phyloP scores from a whole-genome alignment of 1,140 invertebrate genomes.

The Melipona quadrifasciata region DNA sequence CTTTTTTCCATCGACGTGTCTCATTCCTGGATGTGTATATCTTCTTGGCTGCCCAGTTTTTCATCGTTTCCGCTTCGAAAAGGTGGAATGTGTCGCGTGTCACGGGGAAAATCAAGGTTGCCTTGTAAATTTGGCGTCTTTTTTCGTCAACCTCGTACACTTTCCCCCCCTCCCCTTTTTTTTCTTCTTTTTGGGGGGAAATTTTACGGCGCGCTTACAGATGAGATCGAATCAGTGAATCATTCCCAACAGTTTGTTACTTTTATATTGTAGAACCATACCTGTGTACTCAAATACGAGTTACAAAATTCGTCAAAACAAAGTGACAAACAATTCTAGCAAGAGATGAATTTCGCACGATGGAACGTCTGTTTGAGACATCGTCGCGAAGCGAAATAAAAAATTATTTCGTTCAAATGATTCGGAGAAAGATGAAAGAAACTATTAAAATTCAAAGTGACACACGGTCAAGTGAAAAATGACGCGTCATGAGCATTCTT shows the following conservation, averaged over 20 bases:
- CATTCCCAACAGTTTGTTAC: not conserved
- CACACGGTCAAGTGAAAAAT: too few species aligned
- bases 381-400: too few species aligned
- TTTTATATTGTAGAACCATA: too few species aligned
- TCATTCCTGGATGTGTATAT: not conserved
- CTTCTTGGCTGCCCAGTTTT: not conserved
- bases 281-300: too few species aligned
- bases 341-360: too few species aligned
- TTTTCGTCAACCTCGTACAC: not conserved
- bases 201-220: not conserved
- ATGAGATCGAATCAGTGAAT: not conserved
- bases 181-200: not conserved
- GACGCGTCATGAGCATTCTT: too few species aligned
- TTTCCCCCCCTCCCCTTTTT: not conserved
- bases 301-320: too few species aligned
- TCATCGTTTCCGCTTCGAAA: slow-evolving; percentile 12
- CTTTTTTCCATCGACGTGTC: not conserved
- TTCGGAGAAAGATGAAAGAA: too few species aligned
- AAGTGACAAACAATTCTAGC: too few species aligned
- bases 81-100: slow-evolving; percentile 30
- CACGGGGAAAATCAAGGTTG: not conserved
- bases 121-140: slow-evolving; percentile 12
- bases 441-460: too few species aligned
- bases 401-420: too few species aligned
- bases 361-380: too few species aligned